Evolutionary conservation across 2,797 vertebrate species (phyloP).

Genomic region (Corythornis leucogaster): DNA sequence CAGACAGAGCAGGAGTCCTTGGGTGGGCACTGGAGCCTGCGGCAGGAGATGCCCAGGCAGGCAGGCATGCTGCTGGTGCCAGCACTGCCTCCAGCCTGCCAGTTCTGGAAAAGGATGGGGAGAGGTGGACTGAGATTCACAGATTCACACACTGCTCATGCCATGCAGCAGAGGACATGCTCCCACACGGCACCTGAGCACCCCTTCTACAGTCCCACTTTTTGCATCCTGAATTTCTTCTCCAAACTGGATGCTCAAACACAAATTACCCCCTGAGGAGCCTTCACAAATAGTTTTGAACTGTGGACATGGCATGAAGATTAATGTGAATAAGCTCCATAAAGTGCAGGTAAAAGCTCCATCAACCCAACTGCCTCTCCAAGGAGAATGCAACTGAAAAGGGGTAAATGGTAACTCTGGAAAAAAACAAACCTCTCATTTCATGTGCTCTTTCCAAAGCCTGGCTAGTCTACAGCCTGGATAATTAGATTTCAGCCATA

Average conservation of each 20-base stretch:
- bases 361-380: neutral
- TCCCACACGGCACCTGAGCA: neutral
- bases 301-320: neutral
- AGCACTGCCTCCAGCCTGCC: neutral
- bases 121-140: rapidly evolving
- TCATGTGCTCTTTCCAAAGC: neutral
- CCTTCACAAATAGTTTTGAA: neutral
- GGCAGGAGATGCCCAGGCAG: neutral
- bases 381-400: neutral
- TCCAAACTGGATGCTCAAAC: neutral
- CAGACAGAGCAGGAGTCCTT: rapidly evolving
- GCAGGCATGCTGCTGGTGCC: rapidly evolving
- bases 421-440: neutral
- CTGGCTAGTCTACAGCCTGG: neutral
- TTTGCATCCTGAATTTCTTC: neutral
- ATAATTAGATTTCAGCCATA: neutral
- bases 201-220: neutral
- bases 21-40: rapidly evolving
- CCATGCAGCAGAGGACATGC: rapidly evolving
- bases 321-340: neutral
- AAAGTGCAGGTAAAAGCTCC: neutral
- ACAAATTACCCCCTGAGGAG: neutral
- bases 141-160: rapidly evolving
- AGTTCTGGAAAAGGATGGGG: neutral
- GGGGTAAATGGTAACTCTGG: neutral